phyloP scores from a whole-genome alignment of 53 echinoderm and acorn worm species.

The Apostichopus leukothele region DNA sequence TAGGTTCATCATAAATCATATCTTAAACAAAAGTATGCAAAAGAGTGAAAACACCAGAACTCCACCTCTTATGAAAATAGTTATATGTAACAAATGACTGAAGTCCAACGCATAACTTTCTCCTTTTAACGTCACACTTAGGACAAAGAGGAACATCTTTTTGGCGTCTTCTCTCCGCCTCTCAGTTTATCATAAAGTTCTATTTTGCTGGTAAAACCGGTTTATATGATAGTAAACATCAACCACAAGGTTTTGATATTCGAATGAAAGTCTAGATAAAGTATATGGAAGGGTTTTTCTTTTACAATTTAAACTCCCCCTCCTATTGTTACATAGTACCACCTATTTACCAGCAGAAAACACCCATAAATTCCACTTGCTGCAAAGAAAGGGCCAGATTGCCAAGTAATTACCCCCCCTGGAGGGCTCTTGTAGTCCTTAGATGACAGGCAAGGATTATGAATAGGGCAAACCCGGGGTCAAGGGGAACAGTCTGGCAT shows the following conservation, averaged over 20 bases:
- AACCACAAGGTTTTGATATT: background rate
- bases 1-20: too few species aligned
- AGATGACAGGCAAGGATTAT: conserved; percentile 29
- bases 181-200: conserved; percentile 1
- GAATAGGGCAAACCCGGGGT: background rate
- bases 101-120: too few species aligned
- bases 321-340: background rate
- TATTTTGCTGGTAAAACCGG: background rate
- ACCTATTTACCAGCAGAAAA: background rate
- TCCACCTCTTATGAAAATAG: too few species aligned
- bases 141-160: background rate
- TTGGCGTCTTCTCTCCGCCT: background rate
- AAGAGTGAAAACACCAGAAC: too few species aligned
- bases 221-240: background rate
- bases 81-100: too few species aligned
- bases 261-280: background rate
- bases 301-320: background rate
- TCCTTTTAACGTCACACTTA: too few species aligned
- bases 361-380: conserved; percentile 30
- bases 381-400: background rate
- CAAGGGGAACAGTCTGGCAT: conserved; percentile 7
- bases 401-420: conserved; percentile 14
- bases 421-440: background rate
- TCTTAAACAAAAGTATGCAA: too few species aligned
- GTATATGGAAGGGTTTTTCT: background rate